Evolutionary conservation across 2,888 invertebrate genomes (phyloP).

Genomic region (Ferdinandea cuprea): DNA sequence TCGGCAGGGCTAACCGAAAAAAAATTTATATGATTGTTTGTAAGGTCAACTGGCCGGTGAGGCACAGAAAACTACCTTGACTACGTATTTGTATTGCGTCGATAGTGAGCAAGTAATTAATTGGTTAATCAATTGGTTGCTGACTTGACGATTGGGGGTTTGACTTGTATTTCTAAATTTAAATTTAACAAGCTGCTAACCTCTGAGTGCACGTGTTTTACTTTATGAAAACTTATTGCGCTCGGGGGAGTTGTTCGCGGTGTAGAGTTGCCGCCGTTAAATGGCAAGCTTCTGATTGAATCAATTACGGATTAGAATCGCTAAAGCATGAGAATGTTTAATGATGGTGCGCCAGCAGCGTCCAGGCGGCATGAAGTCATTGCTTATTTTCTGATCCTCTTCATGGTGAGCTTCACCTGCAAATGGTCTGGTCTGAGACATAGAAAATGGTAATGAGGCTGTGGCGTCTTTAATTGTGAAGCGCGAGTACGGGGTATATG

Average conservation of each 20-base stretch:
- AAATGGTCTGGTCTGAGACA: conserved; percentile 4
- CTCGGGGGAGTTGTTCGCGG: conserved; percentile 16
- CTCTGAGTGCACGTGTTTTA: conserved; percentile 54
- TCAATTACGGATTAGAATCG: conserved; percentile 47
- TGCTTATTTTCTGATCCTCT: conserved; percentile 55
- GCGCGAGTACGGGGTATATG: conserved; percentile 26
- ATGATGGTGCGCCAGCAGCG: conserved; percentile 16
- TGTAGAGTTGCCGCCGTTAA: neutral
- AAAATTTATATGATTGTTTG: neutral
- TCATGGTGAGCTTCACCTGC: conserved; percentile 25
- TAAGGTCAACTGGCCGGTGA: neutral
- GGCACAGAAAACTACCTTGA: conserved; percentile 19
- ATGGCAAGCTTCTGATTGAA: conserved; percentile 34
- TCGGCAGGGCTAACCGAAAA: neutral
- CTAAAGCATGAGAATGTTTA: conserved; percentile 44
- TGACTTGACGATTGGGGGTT: conserved; percentile 32
- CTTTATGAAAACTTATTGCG: conserved; percentile 58
- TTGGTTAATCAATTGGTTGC: conserved; percentile 54
- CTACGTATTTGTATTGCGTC: conserved; percentile 36
- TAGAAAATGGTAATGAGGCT: conserved; percentile 31
- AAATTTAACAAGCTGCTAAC: conserved; percentile 65
- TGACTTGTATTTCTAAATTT: conserved; percentile 49
- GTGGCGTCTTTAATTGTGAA: conserved; percentile 8
- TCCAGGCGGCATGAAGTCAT: conserved; percentile 58
- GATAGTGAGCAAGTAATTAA: conserved; percentile 46